Base-by-base conservation (phyloP, 37 sponge, comb jelly and placozoan genomes). In the Chondrilla cf. caribensis region DNA sequence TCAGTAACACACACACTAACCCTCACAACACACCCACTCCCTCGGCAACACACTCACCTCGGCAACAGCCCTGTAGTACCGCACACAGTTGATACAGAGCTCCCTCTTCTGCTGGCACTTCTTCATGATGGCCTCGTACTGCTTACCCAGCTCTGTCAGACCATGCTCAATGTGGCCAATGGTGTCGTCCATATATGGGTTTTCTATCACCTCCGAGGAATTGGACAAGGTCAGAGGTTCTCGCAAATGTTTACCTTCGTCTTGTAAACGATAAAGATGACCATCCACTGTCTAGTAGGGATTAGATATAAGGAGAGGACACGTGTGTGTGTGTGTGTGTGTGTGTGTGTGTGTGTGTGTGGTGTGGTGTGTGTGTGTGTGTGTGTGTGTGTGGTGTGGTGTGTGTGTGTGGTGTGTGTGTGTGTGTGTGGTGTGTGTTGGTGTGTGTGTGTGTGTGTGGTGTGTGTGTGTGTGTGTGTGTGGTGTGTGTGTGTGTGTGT, bases 61-160 rank as follows among this genome's bases (percentile, higher is more conserved):
- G 78, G 66, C 78, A 15, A 42, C 60, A 21, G 59, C 72, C 83
- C 85, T 85, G 80, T 87, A 87, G 43, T 86, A 92, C 44, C 85
- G 87, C 65, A 92, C 86, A 75, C 80, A 82, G 42, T 83, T 81
- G 8, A 86, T 92, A 57, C 67, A 88, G 38, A 88, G 81, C 44
- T 92, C 89, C 38, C 92, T 88, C 84, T 92, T 92, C 51, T 92
- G 92, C 72, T 87, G 91, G 44, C 91, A 91, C 21, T 59, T 75
- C 43, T 42, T 81, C 82, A 79, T 87, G n/a, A 91, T 64, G 22
- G 38, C 43, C 80, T 84, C 54, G 58, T 91, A 84, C 32, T 32
- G 82, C n/a, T 76, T 29, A 8, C 67, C 83, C 29, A 91, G 43
- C 3, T 42, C 51, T 19, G 79, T 47, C 31, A 87, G 26, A 7